Evolutionary conservation across 2,888 invertebrate species (phyloP).

Genomic region (Anoncus sp.): DNA sequence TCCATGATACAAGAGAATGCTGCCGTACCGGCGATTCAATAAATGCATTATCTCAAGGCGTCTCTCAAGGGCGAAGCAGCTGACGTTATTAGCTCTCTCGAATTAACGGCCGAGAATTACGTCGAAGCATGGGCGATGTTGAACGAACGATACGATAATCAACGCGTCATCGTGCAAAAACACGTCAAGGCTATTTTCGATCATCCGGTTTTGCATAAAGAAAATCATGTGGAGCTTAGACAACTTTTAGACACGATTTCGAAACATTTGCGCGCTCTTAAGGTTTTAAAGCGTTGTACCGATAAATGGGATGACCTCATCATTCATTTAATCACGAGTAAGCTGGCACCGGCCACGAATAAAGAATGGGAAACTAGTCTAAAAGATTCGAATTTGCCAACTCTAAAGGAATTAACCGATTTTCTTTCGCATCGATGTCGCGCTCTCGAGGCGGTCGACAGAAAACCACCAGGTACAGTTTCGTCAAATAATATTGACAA

Average conservation of each 20-base stretch:
- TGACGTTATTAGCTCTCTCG: constrained; percentile 44
- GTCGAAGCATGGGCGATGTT: constrained; percentile 48
- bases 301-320: constrained; percentile 67
- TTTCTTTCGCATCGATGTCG: constrained; percentile 64
- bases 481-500: background rate
- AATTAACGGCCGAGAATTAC: constrained; percentile 48
- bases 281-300: constrained; percentile 63
- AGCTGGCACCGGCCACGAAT: constrained; percentile 10
- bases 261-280: constrained; percentile 67
- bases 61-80: constrained; percentile 39
- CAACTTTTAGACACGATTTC: constrained; percentile 63
- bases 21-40: constrained; percentile 32
- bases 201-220: constrained; percentile 45
- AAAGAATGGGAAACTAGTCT: constrained; percentile 65
- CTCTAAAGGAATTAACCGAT: constrained; percentile 46
- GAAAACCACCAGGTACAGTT: background rate
- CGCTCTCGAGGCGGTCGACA: constrained; percentile 10
- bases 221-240: constrained; percentile 56
- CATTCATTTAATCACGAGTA: constrained; percentile 62
- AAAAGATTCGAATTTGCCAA: background rate
- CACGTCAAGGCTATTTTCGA: constrained; percentile 67
- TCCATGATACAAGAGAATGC: constrained; percentile 41
- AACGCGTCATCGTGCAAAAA: constrained; percentile 64
- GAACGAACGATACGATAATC: constrained; percentile 65
- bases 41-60: constrained; percentile 46